Evolutionary conservation across 2,113 vertebrate genomes (phyloP), one percentile per base, ranked within the genome.

Genomic region (Kryptolebias marmoratus): DNA sequence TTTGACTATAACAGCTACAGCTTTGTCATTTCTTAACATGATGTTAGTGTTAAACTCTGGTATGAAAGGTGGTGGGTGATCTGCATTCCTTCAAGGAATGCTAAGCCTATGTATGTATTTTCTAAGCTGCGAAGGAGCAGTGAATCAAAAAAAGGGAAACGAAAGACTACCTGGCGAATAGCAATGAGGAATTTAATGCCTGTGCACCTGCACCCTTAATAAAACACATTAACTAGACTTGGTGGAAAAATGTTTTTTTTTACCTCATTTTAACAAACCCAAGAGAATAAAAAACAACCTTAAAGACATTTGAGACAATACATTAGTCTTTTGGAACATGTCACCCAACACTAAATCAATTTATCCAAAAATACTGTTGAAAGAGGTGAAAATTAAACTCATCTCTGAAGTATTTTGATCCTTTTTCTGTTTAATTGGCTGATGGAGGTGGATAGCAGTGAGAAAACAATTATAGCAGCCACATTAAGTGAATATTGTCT

Each of bases 331-430:
- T 31, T 5, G 8, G 22, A 31, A 32, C 47, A 28, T 54, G 42
- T 55, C 60, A 31, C 12, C 57, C 54, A 62, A 49, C 14, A 56
- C 57, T 69, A 32, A 59, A 59, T 71, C 47, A 47, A 28, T 71
- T 55, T n/a, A 18, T 50, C 31, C 10, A 64, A 64, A 31, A 64
- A 11, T 11, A 30, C 52, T 30, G 52, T 27, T 16, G 22, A 30
- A 9, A 28, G 31, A 62, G 50, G 16, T 55, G 32, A 65, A 15
- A 71, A 54, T 42, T 45, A 54, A 77, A 66, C 30, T 28, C 14
- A 28, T 59, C 49, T 18, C 22, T 11, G 22, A 10, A 45, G 59
- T n/a, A 15, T 27, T 27, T 32, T 52, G 49, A 45, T 64, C 27
- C 47, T 65, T 39, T 47, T 55, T 60, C 50, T 2, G 0, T 65